Evolutionary conservation across 2,113 vertebrate genomes (phyloP), one percentile per base, ranked within the genome.

Genomic region (Scophthalmus maximus): DNA sequence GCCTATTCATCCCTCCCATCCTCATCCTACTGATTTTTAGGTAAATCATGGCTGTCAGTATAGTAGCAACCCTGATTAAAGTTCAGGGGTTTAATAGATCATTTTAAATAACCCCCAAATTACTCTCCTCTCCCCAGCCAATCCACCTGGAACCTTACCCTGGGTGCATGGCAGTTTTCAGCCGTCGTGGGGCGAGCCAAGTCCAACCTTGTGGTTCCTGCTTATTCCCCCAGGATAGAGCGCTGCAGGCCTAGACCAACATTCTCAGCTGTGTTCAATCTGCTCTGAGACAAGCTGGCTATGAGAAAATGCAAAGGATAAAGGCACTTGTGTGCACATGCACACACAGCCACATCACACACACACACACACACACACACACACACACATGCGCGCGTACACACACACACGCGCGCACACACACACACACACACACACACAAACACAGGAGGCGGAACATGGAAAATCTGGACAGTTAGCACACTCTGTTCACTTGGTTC

Each of bases 191-290:
- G 84, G 91, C 91, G 88, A 94, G 96, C 96, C 96, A 91, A 95
- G 95, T 95, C 96, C 94, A 91, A 96, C 94, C 95, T 93, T 90
- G 90, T 86, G 95, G 97, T 98, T 99, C 97, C 97, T 97, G 97
- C 94, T 93, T 96, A 96, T 98, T 98, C 97, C 97, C 97, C 94
- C 0, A 95, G 96, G 97, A 95, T 92, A 76, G 80, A 91, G 77
- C 61, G 78, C 94, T 94, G 93, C 95, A 92, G 95, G 93, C 94
- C 94, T 93, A 93, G 93, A 94, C 95, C 96, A 86, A 95, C 97
- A 98, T 99, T 98, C 97, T 98, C 97, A 98, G 97, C 97, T 99
- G 97, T 94, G 95, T 98, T 98, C 96, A 98, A 99, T 99, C 97
- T 98, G 96, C 94, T 94, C 94, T 97, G 95, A 98, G 96, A 98